Evolutionary conservation across 2,888 invertebrate species (phyloP).

Genomic region (Euphydryas editha): DNA sequence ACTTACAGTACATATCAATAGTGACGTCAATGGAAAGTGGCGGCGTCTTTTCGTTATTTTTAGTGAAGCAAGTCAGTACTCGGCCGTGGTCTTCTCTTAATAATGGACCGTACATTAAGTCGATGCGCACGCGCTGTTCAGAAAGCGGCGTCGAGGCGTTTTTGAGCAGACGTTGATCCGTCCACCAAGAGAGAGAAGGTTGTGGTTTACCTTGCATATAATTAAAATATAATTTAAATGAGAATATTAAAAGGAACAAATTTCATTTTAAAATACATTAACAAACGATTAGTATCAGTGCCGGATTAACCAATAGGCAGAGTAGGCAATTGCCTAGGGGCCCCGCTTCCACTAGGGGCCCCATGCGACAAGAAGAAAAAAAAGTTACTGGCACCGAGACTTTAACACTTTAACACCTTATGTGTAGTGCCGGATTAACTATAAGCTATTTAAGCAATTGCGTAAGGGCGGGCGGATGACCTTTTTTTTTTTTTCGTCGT

Average conservation of each 20-base stretch:
- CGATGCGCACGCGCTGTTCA: constrained; percentile 86
- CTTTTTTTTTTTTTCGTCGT: too few relatives aligned
- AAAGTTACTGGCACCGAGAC: too few relatives aligned
- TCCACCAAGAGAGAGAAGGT: constrained; percentile 87
- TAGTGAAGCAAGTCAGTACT: constrained; percentile 86
- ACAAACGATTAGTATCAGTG: background rate
- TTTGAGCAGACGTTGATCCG: constrained; percentile 85
- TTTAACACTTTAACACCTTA: too few relatives aligned
- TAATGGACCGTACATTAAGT: constrained; percentile 84
- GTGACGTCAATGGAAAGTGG: constrained; percentile 87
- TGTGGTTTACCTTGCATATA: constrained; percentile 84
- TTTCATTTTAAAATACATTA: background rate
- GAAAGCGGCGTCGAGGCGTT: constrained; percentile 84
- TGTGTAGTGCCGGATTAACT: too few relatives aligned
- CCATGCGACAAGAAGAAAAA: too few relatives aligned
- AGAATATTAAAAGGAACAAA: background rate
- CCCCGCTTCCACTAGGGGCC: too few relatives aligned
- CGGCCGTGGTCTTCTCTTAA: constrained; percentile 86
- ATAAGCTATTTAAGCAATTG: too few relatives aligned
- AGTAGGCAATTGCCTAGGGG: too few relatives aligned
- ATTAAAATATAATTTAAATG: background rate
- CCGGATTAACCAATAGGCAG: too few relatives aligned
- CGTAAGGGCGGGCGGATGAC: too few relatives aligned
- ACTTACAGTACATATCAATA: constrained; percentile 88
- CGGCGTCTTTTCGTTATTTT: constrained; percentile 87